Evolutionary conservation across 1,140 invertebrate species (phyloP), one percentile per base, ranked within the genome.

Genomic region (Chymomyza costata): DNA sequence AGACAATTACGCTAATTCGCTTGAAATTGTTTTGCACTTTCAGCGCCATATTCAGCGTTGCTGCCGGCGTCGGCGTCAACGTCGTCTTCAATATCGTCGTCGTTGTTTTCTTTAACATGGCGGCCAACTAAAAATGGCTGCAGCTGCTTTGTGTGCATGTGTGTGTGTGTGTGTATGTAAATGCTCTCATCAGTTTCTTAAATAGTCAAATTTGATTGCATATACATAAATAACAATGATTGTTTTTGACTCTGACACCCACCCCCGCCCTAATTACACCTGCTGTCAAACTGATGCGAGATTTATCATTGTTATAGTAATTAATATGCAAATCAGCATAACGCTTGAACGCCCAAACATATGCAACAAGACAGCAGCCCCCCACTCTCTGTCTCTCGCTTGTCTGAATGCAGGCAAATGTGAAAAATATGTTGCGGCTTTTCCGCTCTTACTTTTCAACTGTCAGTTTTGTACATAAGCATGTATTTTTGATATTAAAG

Each of bases 1-100:
- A 71, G 73, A 67, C 69, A 82, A 73, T 81, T 73, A 59, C 64
- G 74, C 76, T 81, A 81, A 73, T 74, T 81, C 60, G 53, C 54
- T 49, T 66, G 64, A 66, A 66, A 66, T 66, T 66, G 64, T 66
- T 63, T 66, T 63, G 54, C 64, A 63, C 62, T 65, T 61, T 62
- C 52, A 34, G 3, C 13, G 32, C 32, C 13, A 3, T 34, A 3
- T n/a, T 34, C 11, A 28, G 25, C 5, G 10, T 28, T 28, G 6
- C 8, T 10, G 32, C 19, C 45, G 47, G 31, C 57, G 25, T 25
- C n/a, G 17, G 30, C n/a, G 3, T 25, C 7, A 6, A 14, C 14
- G 15, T 14, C 8, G 44, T 15, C 25, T 10, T 28, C 25, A 10
- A 28, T 28, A 10, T 6, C 16, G 1, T 3, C 45, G 28, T 13